These are phyloP conservation scores for Diarsia dahlii DNA, from an alignment of 2,888 invertebrate species.

Conservation along the genomic window DNA sequence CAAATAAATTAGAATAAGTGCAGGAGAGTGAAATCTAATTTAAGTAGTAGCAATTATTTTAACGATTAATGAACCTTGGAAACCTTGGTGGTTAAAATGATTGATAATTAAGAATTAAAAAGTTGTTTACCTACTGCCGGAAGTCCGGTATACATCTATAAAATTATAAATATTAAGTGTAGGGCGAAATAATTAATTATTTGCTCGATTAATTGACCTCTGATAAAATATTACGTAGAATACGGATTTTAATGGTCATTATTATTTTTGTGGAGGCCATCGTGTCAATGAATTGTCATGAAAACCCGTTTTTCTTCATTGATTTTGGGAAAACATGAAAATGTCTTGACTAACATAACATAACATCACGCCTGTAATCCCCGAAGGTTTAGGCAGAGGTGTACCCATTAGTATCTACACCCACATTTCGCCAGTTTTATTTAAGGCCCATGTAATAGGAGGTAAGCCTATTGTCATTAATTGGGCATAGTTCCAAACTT, in stretches of 20 bases:
- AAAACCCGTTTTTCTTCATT: neutral
- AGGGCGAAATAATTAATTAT: neutral
- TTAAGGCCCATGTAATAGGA: too few relatives aligned
- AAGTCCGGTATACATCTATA: slow-evolving; percentile 25
- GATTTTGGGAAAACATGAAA: neutral
- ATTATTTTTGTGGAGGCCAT: slow-evolving; percentile 5
- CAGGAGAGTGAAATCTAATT: too few relatives aligned
- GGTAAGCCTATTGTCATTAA: too few relatives aligned
- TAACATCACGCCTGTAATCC: too few relatives aligned
- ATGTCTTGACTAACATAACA: too few relatives aligned
- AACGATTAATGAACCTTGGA: neutral
- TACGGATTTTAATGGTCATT: neutral
- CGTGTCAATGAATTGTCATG: neutral
- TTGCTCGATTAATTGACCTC: slow-evolving; percentile 26
- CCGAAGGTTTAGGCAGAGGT: too few relatives aligned
- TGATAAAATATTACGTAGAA: neutral
- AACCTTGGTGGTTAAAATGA: neutral
- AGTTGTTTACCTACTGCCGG: slow-evolving; percentile 3
- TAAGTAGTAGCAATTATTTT: neutral
- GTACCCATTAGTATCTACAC: too few relatives aligned
- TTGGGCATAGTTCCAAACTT: too few relatives aligned
- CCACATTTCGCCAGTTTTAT: too few relatives aligned
- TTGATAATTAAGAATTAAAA: slow-evolving; percentile 9
- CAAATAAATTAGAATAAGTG: too few relatives aligned
- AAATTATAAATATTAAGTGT: slow-evolving; percentile 1